Percentiles rank a stretch among this genome's conserved stretches.
Evolutionary conservation across 2,113 vertebrate species (phyloP).

Genomic region (Chrysochloris asiatica): DNA sequence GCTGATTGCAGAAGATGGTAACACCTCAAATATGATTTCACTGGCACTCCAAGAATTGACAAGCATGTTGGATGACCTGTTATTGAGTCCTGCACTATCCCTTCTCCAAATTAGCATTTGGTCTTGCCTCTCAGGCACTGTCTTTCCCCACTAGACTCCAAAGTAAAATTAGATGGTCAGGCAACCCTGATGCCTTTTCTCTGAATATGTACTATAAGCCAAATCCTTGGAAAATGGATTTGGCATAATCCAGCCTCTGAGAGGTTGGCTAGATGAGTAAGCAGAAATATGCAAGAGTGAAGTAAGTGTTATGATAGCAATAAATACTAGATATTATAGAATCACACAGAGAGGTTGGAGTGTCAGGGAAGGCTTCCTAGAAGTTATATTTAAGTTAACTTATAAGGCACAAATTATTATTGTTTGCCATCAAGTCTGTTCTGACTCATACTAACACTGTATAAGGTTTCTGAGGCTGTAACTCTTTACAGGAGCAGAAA

Average conservation of each 20-base stretch:
- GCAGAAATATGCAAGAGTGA: neutral
- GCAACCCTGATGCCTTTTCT: neutral
- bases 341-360: neutral
- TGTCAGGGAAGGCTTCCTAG: neutral
- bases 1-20: neutral
- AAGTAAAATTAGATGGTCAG: neutral
- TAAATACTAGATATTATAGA: neutral
- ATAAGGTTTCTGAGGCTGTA: no score
- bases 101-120: neutral
- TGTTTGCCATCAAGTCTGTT: no score
- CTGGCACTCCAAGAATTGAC: neutral
- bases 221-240: neutral
- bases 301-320: neutral
- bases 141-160: neutral
- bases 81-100: neutral
- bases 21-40: neutral
- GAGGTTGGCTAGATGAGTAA: neutral
- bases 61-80: neutral
- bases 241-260: neutral
- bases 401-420: conserved; percentile 4
- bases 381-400: neutral
- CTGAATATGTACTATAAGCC: neutral
- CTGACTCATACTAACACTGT: no score
- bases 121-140: neutral
- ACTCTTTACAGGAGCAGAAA: no score